Base-by-base conservation (phyloP, 1,140 invertebrate species). In the Laupala kohalensis region DNA sequence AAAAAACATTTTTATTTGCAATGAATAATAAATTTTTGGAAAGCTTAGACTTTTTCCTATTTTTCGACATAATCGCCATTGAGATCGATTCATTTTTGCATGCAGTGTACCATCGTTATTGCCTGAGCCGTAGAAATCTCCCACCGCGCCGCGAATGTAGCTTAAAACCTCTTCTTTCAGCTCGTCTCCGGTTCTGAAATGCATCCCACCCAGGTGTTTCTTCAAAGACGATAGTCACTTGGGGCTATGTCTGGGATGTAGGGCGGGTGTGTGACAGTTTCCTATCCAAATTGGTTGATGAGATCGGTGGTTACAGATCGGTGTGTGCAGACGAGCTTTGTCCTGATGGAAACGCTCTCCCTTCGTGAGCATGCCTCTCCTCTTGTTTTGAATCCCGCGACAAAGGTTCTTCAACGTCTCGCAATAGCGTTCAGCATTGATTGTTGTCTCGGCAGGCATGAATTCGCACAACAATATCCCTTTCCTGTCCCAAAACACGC, bases 251-350 rank as follows among this genome's bases (percentile, higher is more conserved):
- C 65, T 23, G n/a, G 65, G 37, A 62, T 19, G 19, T 62, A 64
- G 24, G 64, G 24, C 24, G 67, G 67, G 26, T 69, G 67, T 15
- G 29, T 69, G 67, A 23, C 25, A n/a, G 25, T 29, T 5, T 69
- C 26, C 30, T 15, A 37, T 37, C 30, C 30, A 6, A 37, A 37
- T 37, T 37, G 30, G 30, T 37, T 37, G 30, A 69, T 24, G 23
- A 27, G 6, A 69, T 24, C 29, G 26, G 23, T 63, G 12, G 76
- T 79, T 25, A 37, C 23, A 67, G 23, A n/a, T 24, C 68, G 74
- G 72, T 62, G 73, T 74, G 74, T 81, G 77, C 25, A 75, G 77
- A 64, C 76, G 73, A n/a, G 78, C 76, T 73, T 80, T 80, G 75
- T 82, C 80, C 69, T 81, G 79, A 29, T 76, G 71, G 30, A 37